A percentile compares a stretch with the other conserved stretches of the same genome.
Conservation (phyloP, 53 echinoderm and acorn worm species). For the Holothuria leucospilota region DNA sequence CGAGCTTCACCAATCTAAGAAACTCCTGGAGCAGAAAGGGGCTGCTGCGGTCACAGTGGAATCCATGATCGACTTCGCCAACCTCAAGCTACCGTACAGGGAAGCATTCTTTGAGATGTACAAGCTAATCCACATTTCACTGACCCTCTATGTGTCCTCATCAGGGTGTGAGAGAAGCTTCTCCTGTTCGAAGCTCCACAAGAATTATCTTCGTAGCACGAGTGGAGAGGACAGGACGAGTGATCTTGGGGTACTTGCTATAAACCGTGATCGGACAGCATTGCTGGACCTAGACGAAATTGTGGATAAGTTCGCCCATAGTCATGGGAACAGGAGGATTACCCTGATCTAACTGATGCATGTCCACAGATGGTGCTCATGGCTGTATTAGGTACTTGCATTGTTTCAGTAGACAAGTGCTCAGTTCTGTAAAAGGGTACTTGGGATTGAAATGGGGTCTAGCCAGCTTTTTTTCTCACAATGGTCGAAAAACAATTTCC, state of each 20-base stretch:
- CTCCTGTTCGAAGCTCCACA: constrained; percentile 32
- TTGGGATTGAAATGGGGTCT: too few relatives aligned
- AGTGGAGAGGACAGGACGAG: constrained; percentile 56
- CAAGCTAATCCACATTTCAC: constrained; percentile 32
- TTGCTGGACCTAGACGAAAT: constrained; percentile 9
- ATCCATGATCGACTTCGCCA: constrained; percentile 42
- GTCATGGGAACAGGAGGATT: neutral
- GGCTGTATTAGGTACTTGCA: too few relatives aligned
- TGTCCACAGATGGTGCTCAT: too few relatives aligned
- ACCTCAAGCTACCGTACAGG: constrained; percentile 33
- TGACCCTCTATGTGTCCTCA: constrained; percentile 34
- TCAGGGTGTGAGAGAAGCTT: constrained; percentile 50
- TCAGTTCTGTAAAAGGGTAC: too few relatives aligned
- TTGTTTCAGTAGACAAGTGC: too few relatives aligned
- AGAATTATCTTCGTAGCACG: constrained; percentile 49
- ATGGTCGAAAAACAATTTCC: too few relatives aligned
- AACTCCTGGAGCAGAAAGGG: constrained; percentile 29
- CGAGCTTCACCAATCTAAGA: constrained; percentile 40
- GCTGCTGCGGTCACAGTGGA: constrained; percentile 11
- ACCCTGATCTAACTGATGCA: neutral
- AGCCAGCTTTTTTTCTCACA: too few relatives aligned
- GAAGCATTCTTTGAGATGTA: constrained; percentile 40
- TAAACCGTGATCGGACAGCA: constrained; percentile 7
- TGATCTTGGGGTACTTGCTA: constrained; percentile 41
- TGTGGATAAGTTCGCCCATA: neutral